Evolutionary conservation across 2,888 invertebrate genomes (phyloP).

Genomic region (Drosophila ochracea): DNA sequence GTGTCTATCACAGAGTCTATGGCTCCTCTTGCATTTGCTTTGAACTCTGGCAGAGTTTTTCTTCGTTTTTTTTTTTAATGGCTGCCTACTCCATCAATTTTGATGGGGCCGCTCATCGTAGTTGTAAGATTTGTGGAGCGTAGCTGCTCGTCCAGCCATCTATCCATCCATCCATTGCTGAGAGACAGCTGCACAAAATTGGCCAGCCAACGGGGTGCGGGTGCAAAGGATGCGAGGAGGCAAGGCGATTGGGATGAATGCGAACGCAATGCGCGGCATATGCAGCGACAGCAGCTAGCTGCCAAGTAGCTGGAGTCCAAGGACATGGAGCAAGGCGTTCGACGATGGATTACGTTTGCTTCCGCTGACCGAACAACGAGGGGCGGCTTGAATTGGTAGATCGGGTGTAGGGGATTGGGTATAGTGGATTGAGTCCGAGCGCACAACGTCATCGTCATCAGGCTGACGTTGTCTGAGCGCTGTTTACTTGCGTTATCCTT

Average conservation of each 20-base stretch:
- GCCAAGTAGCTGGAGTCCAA: constrained; percentile 38
- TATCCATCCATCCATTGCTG: constrained; percentile 53
- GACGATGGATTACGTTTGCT: constrained; percentile 74
- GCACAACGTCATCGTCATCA: constrained; percentile 56
- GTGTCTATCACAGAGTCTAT: not conserved
- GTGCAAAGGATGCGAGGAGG: not conserved
- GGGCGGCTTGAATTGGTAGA: constrained; percentile 7
- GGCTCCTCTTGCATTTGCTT: not conserved
- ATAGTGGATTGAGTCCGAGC: constrained; percentile 23
- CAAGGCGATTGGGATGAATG: constrained; percentile 22
- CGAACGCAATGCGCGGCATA: constrained; percentile 57
- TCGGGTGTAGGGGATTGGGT: not conserved
- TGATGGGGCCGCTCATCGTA: constrained; percentile 29
- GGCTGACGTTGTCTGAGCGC: constrained; percentile 57
- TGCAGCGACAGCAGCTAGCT: constrained; percentile 40
- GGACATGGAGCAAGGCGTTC: constrained; percentile 63
- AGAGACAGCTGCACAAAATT: constrained; percentile 62
- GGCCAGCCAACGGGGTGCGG: constrained; percentile 33
- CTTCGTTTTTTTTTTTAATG: constrained; percentile 1
- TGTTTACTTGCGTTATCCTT: constrained; percentile 69
- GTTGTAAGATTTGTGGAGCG: constrained; percentile 44
- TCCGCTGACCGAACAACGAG: constrained; percentile 47
- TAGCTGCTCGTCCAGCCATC: constrained; percentile 27
- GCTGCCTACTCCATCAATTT: constrained; percentile 55
- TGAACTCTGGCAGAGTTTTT: constrained; percentile 6